Evolutionary conservation across 92 coral and sea anemone species (phyloP).

Genomic region (Heliopora coerulea): DNA sequence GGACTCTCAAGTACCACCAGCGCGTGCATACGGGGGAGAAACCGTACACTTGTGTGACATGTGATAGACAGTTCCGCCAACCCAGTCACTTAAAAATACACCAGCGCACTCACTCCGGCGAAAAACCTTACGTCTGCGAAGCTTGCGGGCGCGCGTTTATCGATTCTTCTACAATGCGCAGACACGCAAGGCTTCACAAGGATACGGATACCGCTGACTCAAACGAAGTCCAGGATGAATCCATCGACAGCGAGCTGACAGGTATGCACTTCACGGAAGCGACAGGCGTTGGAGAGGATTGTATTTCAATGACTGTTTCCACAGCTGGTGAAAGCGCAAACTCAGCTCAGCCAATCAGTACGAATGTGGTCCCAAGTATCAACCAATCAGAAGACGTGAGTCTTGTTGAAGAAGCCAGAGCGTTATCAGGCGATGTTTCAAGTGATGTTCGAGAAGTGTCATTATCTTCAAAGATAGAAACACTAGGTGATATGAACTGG

Average conservation of each 20-base stretch:
- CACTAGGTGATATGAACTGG: slow-evolving; percentile 18
- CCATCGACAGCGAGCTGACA: not conserved
- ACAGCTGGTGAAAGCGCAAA: slow-evolving; percentile 13
- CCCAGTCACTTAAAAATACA: slow-evolving; percentile 37
- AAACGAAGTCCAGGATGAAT: slow-evolving; percentile 14
- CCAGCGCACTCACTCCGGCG: slow-evolving; percentile 37
- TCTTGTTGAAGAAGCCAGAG: not conserved
- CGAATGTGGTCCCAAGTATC: slow-evolving; percentile 16
- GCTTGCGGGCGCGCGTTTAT: slow-evolving; percentile 43
- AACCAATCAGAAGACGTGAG: slow-evolving; percentile 25
- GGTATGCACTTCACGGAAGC: not conserved
- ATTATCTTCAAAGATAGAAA: slow-evolving; percentile 1
- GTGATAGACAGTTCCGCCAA: slow-evolving; percentile 45
- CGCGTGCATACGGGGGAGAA: slow-evolving; percentile 37
- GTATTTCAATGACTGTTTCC: slow-evolving; percentile 9
- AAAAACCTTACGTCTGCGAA: slow-evolving; percentile 21
- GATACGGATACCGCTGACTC: slow-evolving; percentile 37
- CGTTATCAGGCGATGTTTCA: not conserved
- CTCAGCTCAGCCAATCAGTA: slow-evolving; percentile 36
- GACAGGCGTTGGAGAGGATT: not conserved
- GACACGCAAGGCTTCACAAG: slow-evolving; percentile 32
- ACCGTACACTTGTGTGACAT: slow-evolving; percentile 42
- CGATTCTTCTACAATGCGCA: slow-evolving; percentile 37
- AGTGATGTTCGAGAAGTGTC: not conserved
- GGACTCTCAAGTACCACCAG: slow-evolving; percentile 37